Percentiles rank a stretch among this genome's conserved stretches.
Conservation (phyloP, 2,888 invertebrate genomes). For the Xestia c-nigrum region DNA sequence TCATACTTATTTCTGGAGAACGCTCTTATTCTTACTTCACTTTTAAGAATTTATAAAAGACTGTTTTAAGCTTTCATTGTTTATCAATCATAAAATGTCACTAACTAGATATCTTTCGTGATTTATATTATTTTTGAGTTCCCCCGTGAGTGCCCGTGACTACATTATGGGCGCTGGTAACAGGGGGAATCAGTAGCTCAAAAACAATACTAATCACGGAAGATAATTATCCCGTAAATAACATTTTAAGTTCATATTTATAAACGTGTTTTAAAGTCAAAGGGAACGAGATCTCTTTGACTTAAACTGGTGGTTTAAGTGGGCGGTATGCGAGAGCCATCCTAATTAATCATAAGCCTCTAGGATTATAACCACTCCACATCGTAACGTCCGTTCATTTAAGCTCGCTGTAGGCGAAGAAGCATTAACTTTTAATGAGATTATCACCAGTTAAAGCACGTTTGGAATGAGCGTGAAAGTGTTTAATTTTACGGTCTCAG, state of each 20-base stretch:
- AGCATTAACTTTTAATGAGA: conserved; percentile 29
- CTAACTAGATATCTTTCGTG: too few species aligned
- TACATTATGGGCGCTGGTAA: too few species aligned
- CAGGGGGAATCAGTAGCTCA: too few species aligned
- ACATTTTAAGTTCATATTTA: too few species aligned
- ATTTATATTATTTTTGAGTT: neutral
- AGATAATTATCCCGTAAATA: too few species aligned
- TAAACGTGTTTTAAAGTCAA: neutral
- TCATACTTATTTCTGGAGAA: conserved; percentile 15
- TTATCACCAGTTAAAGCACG: conserved; percentile 13
- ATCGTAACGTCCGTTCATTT: conserved; percentile 46
- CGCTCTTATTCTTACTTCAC: conserved; percentile 5
- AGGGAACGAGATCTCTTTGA: too few species aligned
- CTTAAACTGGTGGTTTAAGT: conserved; percentile 11
- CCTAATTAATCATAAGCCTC: conserved; percentile 46
- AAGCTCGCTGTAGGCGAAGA: conserved; percentile 13
- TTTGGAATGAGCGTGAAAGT: conserved; percentile 16
- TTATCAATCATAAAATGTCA: too few species aligned
- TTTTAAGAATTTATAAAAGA: neutral
- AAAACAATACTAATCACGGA: too few species aligned
- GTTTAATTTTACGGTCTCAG: conserved; percentile 11
- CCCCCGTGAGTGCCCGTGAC: too few species aligned
- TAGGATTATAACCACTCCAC: conserved; percentile 48
- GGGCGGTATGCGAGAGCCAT: conserved; percentile 20
- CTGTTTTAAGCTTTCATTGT: too few species aligned